Evolutionary conservation across 2,888 invertebrate species (phyloP), one percentile per base, ranked within the genome.

Genomic region (Chrysotoxum bicinctum): DNA sequence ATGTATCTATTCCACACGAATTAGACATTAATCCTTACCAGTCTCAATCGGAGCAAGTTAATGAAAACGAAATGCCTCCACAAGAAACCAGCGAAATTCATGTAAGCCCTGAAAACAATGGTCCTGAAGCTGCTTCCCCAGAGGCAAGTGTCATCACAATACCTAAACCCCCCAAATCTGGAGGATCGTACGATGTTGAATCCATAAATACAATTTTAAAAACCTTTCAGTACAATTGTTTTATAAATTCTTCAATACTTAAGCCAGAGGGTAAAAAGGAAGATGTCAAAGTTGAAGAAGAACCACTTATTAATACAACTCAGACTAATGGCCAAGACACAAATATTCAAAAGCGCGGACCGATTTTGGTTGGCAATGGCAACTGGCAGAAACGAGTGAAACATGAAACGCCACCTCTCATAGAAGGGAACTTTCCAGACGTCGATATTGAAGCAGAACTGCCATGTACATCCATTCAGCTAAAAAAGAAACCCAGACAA

Each of bases 121-220:
- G 3, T 52, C 43, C 16, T 19, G 45, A 21, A 3, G 45, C 19
- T 5, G 62, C 56, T 8, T 5, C 45, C 1, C 8, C 52, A 43
- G 35, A 12, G 9, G 35, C 3, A 1, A 23, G 10, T 26, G 64
- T 12, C 2, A 4, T 12, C 2, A 4, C 35, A 26, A 14, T 7
- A 9, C 19, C 3, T 8, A 43, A 19, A 30, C 9, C 9, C 8
- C 8, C 30, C 8, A 23, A 93, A 95, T 87, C 96, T 37, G 14
- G 14, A 9, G 37, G 50, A 3, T 48, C 40, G 8, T 80, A 84
- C 21, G 79, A 84, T 54, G 79, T 68, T n/a, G 75, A 52, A 5
- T 37, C 37, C 16, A 84, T 84, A 7, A 66, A 75, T 1, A 40
- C 66, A 35, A 84, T 84, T 50, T 60, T 84, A 0, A 79, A 74